Percentiles rank a stretch among this genome's conserved stretches.
These are phyloP conservation scores for Stylophora pistillata DNA, from an alignment of 64 coral and sea anemone species.

Conservation along the genomic window DNA sequence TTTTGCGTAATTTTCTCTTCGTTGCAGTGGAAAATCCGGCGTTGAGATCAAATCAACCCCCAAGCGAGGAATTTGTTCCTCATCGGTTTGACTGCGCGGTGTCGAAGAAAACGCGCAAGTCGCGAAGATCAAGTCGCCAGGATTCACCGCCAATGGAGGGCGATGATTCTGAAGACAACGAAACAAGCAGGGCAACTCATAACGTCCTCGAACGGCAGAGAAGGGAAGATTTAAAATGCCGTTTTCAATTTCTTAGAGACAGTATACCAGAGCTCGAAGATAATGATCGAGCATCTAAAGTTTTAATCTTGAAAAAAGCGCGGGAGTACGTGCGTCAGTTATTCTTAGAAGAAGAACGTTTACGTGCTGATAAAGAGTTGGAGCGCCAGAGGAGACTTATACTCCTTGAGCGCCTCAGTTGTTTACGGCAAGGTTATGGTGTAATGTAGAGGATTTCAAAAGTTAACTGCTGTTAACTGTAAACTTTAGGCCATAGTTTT, in stretches of 20 bases:
- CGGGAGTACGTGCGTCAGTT: slow-evolving; percentile 91
- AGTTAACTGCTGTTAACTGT: not conserved
- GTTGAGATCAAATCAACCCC: slow-evolving; percentile 18
- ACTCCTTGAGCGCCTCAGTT: slow-evolving; percentile 73
- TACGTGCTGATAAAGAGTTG: slow-evolving; percentile 89
- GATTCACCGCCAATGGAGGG: slow-evolving; percentile 66
- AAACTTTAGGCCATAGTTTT: not conserved
- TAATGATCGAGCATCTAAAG: slow-evolving; percentile 97
- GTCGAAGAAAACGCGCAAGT: slow-evolving; percentile 65
- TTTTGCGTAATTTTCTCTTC: not conserved
- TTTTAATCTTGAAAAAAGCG: slow-evolving; percentile 95
- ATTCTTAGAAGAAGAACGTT: slow-evolving; percentile 79
- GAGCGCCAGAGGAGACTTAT: slow-evolving; percentile 86
- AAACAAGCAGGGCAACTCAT: slow-evolving; percentile 95
- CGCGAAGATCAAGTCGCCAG: slow-evolving; percentile 59
- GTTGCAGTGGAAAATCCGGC: slow-evolving; percentile 54
- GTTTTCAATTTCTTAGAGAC: slow-evolving; percentile 92
- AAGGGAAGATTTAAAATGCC: slow-evolving; percentile 93
- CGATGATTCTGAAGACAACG: slow-evolving; percentile 95
- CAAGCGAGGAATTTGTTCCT: slow-evolving; percentile 71
- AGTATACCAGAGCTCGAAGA: slow-evolving; percentile 93
- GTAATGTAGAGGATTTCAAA: slow-evolving; percentile 42
- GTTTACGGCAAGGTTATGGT: slow-evolving; percentile 69
- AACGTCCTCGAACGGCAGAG: slow-evolving; percentile 92
- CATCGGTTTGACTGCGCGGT: slow-evolving; percentile 63